These are phyloP conservation scores for Pardosa pseudoannulata DNA, from an alignment of 2,888 invertebrate species.

Conservation along the genomic window DNA sequence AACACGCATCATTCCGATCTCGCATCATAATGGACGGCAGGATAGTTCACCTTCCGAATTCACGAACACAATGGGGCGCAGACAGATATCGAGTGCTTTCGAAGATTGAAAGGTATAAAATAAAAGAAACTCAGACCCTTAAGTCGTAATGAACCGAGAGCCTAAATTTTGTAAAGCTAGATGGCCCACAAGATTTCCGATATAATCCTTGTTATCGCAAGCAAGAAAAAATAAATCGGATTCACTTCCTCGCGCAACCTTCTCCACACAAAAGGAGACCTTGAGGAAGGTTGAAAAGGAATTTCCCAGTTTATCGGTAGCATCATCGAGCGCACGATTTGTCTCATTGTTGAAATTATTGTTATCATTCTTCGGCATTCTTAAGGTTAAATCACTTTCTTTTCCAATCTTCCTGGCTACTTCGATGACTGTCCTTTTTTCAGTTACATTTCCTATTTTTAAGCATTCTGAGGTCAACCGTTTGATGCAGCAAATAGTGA, in stretches of 20 bases:
- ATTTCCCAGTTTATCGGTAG: neutral
- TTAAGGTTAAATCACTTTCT: constrained; percentile 11
- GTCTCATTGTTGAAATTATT: neutral
- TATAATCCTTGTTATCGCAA: neutral
- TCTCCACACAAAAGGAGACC: neutral
- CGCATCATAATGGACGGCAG: too few relatives aligned
- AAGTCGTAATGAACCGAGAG: neutral
- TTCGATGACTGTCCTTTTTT: neutral
- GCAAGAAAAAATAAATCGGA: neutral
- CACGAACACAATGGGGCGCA: too few relatives aligned
- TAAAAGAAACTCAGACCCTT: too few relatives aligned
- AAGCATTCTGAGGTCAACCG: neutral
- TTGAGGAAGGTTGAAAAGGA: neutral
- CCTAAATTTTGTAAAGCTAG: neutral
- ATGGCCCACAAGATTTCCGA: neutral
- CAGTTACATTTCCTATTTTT: neutral
- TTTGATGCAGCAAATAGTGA: neutral
- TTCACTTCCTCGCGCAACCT: neutral
- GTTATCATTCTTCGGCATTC: neutral
- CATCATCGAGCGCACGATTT: neutral
- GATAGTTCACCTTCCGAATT: too few relatives aligned
- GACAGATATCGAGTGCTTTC: too few relatives aligned
- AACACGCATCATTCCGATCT: too few relatives aligned
- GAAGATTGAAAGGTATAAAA: too few relatives aligned
- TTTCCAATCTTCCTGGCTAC: neutral